Percentiles rank a stretch among this genome's conserved stretches.
Conservation (phyloP, 2,113 vertebrate genomes). For the Cheirogaleus medius region DNA sequence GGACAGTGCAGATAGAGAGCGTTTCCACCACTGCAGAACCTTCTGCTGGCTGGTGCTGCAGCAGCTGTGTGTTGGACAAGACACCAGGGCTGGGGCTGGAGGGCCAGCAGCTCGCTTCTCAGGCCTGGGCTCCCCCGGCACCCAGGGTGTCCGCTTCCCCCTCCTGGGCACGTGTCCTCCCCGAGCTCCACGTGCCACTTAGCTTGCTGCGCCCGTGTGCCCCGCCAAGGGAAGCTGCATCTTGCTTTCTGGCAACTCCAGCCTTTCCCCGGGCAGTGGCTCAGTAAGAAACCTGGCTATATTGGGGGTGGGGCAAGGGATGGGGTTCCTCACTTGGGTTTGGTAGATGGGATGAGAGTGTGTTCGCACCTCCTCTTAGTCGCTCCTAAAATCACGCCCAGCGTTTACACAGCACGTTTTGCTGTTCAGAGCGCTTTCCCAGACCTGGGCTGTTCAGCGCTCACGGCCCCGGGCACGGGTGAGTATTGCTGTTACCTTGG, state of each 20-base stretch:
- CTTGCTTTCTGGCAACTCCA: not conserved
- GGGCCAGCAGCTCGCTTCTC: not conserved
- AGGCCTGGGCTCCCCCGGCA: not conserved
- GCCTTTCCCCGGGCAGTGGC: not conserved
- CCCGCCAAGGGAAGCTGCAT: not conserved
- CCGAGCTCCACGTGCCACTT: accelerated
- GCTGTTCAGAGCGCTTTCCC: not conserved
- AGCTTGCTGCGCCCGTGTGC: not conserved
- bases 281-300: not conserved
- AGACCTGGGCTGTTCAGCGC: not conserved
- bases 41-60: not conserved
- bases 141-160: not conserved
- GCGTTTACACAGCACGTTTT: accelerated
- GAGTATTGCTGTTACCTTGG: not conserved
- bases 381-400: not conserved
- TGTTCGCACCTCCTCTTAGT: not conserved
- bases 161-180: not conserved
- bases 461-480: not conserved
- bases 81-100: not conserved
- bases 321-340: not conserved
- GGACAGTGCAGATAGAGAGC: not conserved
- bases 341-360: not conserved
- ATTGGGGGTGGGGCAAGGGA: not conserved
- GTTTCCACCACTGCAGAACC: not conserved
- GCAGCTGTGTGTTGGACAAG: not conserved